Percentiles rank a stretch among this genome's conserved stretches.
Conservation (phyloP, 2,797 vertebrate genomes). For the Kryptolebias ocellatus region DNA sequence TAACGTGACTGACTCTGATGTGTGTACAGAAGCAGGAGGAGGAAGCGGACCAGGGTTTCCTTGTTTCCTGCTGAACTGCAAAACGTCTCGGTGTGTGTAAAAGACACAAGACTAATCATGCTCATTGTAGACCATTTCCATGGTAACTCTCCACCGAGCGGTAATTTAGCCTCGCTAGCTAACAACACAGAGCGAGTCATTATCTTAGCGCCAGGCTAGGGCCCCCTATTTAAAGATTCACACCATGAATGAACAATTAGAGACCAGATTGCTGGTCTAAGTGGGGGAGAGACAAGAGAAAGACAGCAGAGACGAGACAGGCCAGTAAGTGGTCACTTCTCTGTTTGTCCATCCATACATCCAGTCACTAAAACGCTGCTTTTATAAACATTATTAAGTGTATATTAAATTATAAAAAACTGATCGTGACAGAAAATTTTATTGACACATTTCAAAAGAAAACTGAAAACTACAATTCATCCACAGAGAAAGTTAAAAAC, state of each 20-base stretch:
- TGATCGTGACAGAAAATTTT: too few species aligned
- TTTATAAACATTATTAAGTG: background rate
- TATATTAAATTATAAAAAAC: too few species aligned
- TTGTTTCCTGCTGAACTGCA: slow-evolving; percentile 58
- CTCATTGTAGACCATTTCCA: slow-evolving; percentile 80
- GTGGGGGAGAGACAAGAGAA: slow-evolving; percentile 30
- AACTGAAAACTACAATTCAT: too few species aligned
- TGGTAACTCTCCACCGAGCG: slow-evolving; percentile 78
- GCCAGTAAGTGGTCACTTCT: slow-evolving; percentile 40
- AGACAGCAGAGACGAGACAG: slow-evolving; percentile 21
- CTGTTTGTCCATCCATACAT: slow-evolving; percentile 6
- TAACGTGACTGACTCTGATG: slow-evolving; percentile 9
- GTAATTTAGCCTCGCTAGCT: slow-evolving; percentile 81
- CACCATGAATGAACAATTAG: slow-evolving; percentile 84
- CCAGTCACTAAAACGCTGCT: background rate
- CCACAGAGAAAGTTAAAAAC: too few species aligned
- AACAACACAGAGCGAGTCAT: slow-evolving; percentile 80
- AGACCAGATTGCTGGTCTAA: slow-evolving; percentile 69
- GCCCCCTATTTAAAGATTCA: slow-evolving; percentile 83
- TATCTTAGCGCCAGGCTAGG: slow-evolving; percentile 76
- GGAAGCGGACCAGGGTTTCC: slow-evolving; percentile 33
- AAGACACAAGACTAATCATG: slow-evolving; percentile 80
- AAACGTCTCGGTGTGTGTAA: slow-evolving; percentile 56
- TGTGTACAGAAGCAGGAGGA: slow-evolving; percentile 13
- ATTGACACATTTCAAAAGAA: too few species aligned